phyloP scores from a whole-genome alignment of 2,888 invertebrate genomes.

The Colostygia pectinataria region DNA sequence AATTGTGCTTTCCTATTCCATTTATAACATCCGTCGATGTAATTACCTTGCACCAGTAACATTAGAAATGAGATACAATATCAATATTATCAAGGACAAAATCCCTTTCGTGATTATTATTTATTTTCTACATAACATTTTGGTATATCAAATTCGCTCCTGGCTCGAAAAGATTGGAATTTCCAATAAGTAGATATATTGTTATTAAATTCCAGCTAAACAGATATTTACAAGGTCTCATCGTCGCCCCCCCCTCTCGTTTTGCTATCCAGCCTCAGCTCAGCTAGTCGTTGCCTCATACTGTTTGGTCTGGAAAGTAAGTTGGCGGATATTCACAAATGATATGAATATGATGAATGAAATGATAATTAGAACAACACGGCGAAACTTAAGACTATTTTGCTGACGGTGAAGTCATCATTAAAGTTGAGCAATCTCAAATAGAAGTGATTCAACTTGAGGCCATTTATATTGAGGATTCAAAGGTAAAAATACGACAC shows the following conservation, averaged over 20 bases:
- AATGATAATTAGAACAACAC: no score
- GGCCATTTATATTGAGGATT: no score
- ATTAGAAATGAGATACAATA: no score
- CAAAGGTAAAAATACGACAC: no score
- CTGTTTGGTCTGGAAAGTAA: constrained; percentile 64
- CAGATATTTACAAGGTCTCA: constrained; percentile 51
- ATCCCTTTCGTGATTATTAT: not conserved
- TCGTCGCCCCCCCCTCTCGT: constrained; percentile 72
- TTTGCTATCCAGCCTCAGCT: constrained; percentile 70
- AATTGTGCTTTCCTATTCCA: constrained; percentile 29
- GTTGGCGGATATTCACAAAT: constrained; percentile 7
- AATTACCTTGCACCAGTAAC: no score
- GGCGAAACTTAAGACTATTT: no score
- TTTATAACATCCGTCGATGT: not conserved
- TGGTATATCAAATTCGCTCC: not conserved
- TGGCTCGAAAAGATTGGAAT: not conserved
- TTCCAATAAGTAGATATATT: no score
- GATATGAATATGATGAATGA: not conserved
- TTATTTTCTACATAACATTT: no score
- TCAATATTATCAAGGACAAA: not conserved
- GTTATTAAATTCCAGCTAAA: not conserved
- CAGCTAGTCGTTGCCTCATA: constrained; percentile 70
- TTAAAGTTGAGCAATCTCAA: no score
- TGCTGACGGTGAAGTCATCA: no score
- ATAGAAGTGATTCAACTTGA: no score